Percentiles rank a stretch among this genome's conserved stretches.
These are phyloP conservation scores for Hypocryptadius cinnamomeus DNA, from an alignment of 2,113 vertebrate genomes.

Conservation along the genomic window DNA sequence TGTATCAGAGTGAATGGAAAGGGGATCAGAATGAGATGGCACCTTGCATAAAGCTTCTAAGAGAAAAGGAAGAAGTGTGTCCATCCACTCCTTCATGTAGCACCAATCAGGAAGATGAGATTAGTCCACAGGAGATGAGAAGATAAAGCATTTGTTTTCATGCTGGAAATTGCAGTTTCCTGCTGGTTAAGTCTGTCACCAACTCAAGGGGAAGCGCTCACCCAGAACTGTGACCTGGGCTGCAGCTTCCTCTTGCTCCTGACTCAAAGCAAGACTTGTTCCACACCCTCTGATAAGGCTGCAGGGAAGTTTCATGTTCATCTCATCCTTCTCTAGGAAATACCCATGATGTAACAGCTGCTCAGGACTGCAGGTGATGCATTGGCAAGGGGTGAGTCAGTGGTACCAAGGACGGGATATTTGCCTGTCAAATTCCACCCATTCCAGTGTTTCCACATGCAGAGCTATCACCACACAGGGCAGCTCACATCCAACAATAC, in stretches of 20 bases:
- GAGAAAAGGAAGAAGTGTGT: not conserved
- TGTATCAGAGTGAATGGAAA: not conserved
- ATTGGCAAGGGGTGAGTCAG: not conserved
- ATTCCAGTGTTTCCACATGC: accelerated
- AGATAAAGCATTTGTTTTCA: not conserved
- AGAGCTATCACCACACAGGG: not conserved
- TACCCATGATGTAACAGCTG: not conserved
- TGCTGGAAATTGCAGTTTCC: not conserved
- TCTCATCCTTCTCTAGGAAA: not conserved
- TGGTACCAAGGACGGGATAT: not conserved
- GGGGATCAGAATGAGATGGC: not conserved
- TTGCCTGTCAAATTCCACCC: not conserved
- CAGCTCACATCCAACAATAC: not conserved
- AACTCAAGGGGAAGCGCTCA: not conserved
- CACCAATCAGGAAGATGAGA: not conserved
- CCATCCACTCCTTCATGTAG: not conserved
- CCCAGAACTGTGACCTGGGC: not conserved
- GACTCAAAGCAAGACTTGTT: not conserved
- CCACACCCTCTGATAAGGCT: not conserved
- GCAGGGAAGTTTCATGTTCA: not conserved
- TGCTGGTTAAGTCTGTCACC: not conserved
- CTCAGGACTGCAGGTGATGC: not conserved
- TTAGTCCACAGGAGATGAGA: not conserved
- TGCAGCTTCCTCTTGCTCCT: not conserved
- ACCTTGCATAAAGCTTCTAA: not conserved